Evolutionary conservation across 2,113 vertebrate genomes (phyloP).

Genomic region (Lota lota): DNA sequence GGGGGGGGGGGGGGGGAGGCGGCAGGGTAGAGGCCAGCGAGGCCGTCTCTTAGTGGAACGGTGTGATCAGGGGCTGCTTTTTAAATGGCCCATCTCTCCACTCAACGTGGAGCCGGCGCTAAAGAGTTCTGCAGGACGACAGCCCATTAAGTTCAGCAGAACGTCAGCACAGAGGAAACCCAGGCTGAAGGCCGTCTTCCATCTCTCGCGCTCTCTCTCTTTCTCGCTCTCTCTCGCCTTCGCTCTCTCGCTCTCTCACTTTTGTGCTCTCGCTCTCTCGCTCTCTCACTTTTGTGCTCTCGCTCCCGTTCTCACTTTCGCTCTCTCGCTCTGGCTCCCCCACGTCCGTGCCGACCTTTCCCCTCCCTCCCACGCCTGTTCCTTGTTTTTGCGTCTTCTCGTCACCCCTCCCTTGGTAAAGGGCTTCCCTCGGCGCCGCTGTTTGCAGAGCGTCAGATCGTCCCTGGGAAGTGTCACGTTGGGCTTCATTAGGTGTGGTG

Average conservation of each 20-base stretch:
- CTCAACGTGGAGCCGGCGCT: neutral
- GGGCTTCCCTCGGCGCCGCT: conserved; percentile 11
- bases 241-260: too few species aligned
- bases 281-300: too few species aligned
- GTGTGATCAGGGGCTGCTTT: too few species aligned
- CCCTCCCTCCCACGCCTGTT: too few species aligned
- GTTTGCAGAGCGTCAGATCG: conserved; percentile 35
- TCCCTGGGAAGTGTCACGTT: conserved; percentile 46
- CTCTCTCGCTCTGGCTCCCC: too few species aligned
- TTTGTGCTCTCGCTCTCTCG: too few species aligned
- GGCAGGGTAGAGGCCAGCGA: conserved; percentile 6
- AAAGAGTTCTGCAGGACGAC: conserved; percentile 24
- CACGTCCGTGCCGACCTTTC: too few species aligned
- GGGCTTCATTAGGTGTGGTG: conserved; percentile 55
- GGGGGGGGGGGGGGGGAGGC: neutral
- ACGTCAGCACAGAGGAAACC: conserved; percentile 22
- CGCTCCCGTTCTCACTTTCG: too few species aligned
- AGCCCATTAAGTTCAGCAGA: conserved; percentile 36
- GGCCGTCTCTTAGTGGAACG: too few species aligned
- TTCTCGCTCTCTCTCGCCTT: conserved; percentile 7
- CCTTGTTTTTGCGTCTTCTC: too few species aligned
- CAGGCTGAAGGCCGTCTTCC: neutral
- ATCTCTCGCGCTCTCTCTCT: conserved; percentile 14
- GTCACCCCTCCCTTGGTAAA: conserved; percentile 12
- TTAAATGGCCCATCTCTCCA: too few species aligned